phyloP scores from a whole-genome alignment of 2,113 vertebrate species.

The Tetraodon nigroviridis region DNA sequence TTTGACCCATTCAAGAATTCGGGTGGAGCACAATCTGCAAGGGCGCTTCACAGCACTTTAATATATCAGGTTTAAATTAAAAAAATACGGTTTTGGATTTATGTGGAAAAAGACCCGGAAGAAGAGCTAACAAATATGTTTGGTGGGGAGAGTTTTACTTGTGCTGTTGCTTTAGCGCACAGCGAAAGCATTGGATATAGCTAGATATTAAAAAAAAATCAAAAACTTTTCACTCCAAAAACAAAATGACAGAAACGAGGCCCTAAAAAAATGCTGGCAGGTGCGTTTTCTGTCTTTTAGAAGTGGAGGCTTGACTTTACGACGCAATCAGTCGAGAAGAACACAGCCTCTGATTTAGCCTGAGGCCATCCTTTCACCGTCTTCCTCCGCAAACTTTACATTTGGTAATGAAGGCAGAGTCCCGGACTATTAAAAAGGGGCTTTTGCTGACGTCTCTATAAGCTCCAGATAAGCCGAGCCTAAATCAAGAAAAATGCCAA shows the following conservation, averaged over 20 bases:
- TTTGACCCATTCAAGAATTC: too few relatives aligned
- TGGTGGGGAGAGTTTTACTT: too few relatives aligned
- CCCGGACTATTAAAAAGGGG: constrained; percentile 59
- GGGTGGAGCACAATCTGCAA: too few relatives aligned
- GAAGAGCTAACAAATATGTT: too few relatives aligned
- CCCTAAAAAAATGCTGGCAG: constrained; percentile 2
- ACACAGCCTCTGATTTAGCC: constrained; percentile 52
- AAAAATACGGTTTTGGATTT: too few relatives aligned
- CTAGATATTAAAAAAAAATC: constrained; percentile 7
- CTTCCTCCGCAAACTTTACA: constrained; percentile 64
- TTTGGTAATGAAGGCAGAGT: constrained; percentile 71
- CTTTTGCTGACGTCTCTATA: constrained; percentile 68
- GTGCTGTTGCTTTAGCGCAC: constrained; percentile 3
- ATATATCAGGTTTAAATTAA: too few relatives aligned
- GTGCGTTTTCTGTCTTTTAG: constrained; percentile 18
- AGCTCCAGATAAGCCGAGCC: constrained; percentile 67
- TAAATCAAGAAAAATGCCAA: constrained; percentile 71
- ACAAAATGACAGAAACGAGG: too few relatives aligned
- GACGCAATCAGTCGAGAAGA: constrained; percentile 71
- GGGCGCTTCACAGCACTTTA: too few relatives aligned
- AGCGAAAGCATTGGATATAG: constrained; percentile 8
- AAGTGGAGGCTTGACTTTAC: constrained; percentile 48
- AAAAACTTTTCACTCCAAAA: too few relatives aligned
- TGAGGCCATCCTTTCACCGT: constrained; percentile 38
- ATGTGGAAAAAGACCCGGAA: too few relatives aligned